Evolutionary conservation across 2,888 invertebrate species (phyloP), one percentile per base, ranked within the genome.

Genomic region (Drosophila peninsularis): DNA sequence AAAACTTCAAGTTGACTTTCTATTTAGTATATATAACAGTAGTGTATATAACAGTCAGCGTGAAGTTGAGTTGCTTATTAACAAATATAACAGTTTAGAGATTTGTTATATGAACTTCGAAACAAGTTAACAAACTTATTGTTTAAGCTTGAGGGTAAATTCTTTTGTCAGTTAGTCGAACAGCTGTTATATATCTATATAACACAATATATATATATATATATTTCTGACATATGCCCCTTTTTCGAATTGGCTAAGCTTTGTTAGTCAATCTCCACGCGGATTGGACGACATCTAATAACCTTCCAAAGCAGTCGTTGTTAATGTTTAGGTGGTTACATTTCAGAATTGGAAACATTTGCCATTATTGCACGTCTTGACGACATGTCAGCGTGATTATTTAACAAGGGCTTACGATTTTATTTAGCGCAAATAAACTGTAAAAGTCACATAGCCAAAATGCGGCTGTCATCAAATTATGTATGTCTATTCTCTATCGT

Each of bases 321-420:
- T 45, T 10, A 44, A 21, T 24, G 39, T 44, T 39, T n/a, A 41
- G 24, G 54, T 57, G 58, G 62, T 63, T 63, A 55, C 67, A 69
- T 75, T 69, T 69, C 47, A 45, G 34, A 67, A 77, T 71, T 70
- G 74, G 0, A 70, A 75, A 73, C 67, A 79, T 73, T 77, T 71
- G 71, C 56, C 65, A 74, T 75, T 70, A 71, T 70, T 70, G 81
- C 86, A 86, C 86, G 86, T 86, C 62, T 66, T 45, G 53, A 32
- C 68, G 72, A 86, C 86, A 88, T 88, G 86, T 78, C 86, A 78
- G 69, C 88, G 88, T 88, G 86, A 79, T 88, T 63, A 82, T 81
- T 82, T 55, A 75, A 70, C 64, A 62, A 30, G 21, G 52, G 50
- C 49, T 62, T 24, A 47, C 53, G 54, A 75, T 63, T 71, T 71